Conservation (phyloP, 1,140 invertebrate genomes). For the Sesamia nonagrioides region DNA sequence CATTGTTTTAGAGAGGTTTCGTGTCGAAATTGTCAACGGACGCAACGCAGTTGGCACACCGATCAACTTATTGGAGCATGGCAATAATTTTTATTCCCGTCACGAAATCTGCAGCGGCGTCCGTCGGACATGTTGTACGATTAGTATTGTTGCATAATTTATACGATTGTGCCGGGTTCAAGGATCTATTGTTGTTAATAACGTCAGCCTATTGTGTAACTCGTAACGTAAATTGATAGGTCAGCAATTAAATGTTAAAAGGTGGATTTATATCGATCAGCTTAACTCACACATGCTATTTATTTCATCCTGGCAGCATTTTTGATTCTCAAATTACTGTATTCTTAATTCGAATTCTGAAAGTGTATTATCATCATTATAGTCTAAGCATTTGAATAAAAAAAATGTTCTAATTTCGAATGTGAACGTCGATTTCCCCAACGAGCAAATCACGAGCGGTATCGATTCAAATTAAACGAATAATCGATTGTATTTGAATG, state of each 20-base stretch:
- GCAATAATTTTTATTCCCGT: conserved; percentile 76
- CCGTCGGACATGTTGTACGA: conserved; percentile 61
- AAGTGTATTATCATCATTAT: conserved; percentile 20
- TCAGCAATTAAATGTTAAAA: conserved; percentile 46
- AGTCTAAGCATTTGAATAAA: conserved; percentile 36
- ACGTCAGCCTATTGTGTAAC: conserved; percentile 36
- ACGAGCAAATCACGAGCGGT: conserved; percentile 66
- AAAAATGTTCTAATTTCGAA: conserved; percentile 63
- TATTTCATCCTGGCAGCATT: conserved; percentile 28
- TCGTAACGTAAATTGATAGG: conserved; percentile 32
- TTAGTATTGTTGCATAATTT: conserved; percentile 64
- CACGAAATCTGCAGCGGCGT: conserved; percentile 64
- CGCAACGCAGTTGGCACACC: conserved; percentile 75
- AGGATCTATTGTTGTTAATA: conserved; percentile 52
- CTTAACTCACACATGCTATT: conserved; percentile 16
- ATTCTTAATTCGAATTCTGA: conserved; percentile 1
- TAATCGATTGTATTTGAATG: conserved; percentile 85
- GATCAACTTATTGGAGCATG: conserved; percentile 82
- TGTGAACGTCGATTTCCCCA: conserved; percentile 64
- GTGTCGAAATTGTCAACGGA: conserved; percentile 78
- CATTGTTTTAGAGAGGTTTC: conserved; percentile 77
- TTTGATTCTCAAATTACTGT: neutral
- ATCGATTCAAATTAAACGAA: conserved; percentile 80
- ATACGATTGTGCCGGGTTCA: conserved; percentile 54
- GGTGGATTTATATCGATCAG: conserved; percentile 23